Percentiles rank a stretch among this genome's conserved stretches.
Conservation (phyloP, 2,888 invertebrate species). For the Pterostichus niger region DNA sequence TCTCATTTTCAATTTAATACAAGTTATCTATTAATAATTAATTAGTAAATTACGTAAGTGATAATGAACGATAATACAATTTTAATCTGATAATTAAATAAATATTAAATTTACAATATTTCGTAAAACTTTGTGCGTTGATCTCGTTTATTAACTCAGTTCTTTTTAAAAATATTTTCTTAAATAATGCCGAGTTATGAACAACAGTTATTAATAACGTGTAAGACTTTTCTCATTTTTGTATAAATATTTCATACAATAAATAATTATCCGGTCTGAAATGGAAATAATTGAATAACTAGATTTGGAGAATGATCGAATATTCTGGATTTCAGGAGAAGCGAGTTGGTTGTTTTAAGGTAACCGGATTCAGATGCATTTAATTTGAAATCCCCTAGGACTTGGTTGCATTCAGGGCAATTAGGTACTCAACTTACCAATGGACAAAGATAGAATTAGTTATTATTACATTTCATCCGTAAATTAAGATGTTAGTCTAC, state of each 20-base stretch:
- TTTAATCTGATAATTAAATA: too few species aligned
- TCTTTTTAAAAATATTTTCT: too few species aligned
- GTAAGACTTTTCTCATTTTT: not conserved
- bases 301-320: slow-evolving; percentile 5
- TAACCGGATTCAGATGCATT: slow-evolving; percentile 22
- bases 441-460: slow-evolving; percentile 40
- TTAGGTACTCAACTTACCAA: slow-evolving; percentile 33
- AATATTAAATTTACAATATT: too few species aligned
- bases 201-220: not conserved
- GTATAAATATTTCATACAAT: not conserved
- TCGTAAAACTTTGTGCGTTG: too few species aligned
- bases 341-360: slow-evolving; percentile 25
- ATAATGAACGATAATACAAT: too few species aligned
- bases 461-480: slow-evolving; percentile 26
- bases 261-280: not conserved
- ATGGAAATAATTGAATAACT: slow-evolving; percentile 28
- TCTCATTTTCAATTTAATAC: too few species aligned
- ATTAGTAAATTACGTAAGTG: too few species aligned
- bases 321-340: slow-evolving; percentile 13
- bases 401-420: slow-evolving; percentile 42
- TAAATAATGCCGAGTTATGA: too few species aligned
- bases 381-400: slow-evolving; percentile 30
- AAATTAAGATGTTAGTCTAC: slow-evolving; percentile 3
- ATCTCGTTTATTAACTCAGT: too few species aligned
- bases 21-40: too few species aligned